Conservation (phyloP, 2,113 vertebrate species). For the Morone chrysops region DNA sequence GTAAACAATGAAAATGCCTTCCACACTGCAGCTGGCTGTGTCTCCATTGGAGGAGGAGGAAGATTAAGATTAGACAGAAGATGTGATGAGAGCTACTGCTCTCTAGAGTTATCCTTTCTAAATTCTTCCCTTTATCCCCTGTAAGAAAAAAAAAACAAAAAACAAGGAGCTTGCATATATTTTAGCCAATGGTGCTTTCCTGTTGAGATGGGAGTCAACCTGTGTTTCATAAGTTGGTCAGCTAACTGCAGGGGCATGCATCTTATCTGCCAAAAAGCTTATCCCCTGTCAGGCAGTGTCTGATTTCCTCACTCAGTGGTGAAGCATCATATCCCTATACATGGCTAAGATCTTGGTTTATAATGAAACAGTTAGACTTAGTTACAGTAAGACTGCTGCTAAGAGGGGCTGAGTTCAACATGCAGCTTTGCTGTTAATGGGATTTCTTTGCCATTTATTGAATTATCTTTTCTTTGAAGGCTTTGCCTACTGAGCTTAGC, state of each 20-base stretch:
- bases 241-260: slow-evolving; percentile 39
- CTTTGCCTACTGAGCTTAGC: background rate
- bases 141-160: slow-evolving; percentile 17
- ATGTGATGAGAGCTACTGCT: slow-evolving; percentile 70
- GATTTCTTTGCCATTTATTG: slow-evolving; percentile 8
- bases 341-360: slow-evolving; percentile 18
- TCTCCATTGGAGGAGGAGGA: slow-evolving; percentile 57
- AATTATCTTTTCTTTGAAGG: slow-evolving; percentile 14
- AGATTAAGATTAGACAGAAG: slow-evolving; percentile 79
- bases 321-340: slow-evolving; percentile 8
- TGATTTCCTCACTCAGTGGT: slow-evolving; percentile 32
- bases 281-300: slow-evolving; percentile 22
- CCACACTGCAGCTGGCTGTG: slow-evolving; percentile 60
- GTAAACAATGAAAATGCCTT: slow-evolving; percentile 78
- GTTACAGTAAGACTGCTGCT: background rate
- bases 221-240: slow-evolving; percentile 44
- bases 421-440: slow-evolving; percentile 8
- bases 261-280: slow-evolving; percentile 41
- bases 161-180: slow-evolving; percentile 26
- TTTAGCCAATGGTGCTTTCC: slow-evolving; percentile 25
- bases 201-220: slow-evolving; percentile 28
- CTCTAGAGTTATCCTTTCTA: slow-evolving; percentile 62
- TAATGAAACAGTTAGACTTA: background rate
- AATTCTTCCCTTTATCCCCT: slow-evolving; percentile 50
- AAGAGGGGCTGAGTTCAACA: background rate